A percentile compares a stretch with the other conserved stretches of the same genome.
These are phyloP conservation scores for Holacanthus passer DNA, from an alignment of 2,113 vertebrate species.

Conservation along the genomic window DNA sequence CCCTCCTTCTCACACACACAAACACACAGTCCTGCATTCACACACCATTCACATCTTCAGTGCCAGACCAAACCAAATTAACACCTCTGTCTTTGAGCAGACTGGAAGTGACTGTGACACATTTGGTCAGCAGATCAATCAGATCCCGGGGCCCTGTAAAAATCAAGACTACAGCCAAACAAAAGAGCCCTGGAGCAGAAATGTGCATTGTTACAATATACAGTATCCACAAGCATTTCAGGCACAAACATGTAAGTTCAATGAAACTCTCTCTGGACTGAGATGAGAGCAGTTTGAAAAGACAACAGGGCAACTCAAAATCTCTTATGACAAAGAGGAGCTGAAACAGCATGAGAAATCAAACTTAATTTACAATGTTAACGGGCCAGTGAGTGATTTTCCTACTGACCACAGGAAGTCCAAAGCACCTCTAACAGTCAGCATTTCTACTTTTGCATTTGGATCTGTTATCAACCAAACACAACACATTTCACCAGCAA, in stretches of 20 bases:
- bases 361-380: background rate
- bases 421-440: background rate
- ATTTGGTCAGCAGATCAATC: slow-evolving; percentile 66
- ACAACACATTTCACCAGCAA: background rate
- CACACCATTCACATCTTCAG: slow-evolving; percentile 55
- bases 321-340: background rate
- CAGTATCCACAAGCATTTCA: slow-evolving; percentile 5
- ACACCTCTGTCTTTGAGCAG: slow-evolving; percentile 65
- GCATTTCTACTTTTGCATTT: background rate
- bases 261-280: background rate
- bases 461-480: background rate
- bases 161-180: slow-evolving; percentile 31
- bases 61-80: slow-evolving; percentile 73
- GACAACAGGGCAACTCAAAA: background rate
- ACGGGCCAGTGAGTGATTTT: background rate
- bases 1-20: background rate
- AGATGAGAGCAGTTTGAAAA: background rate
- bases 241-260: background rate
- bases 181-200: slow-evolving; percentile 38
- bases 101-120: slow-evolving; percentile 57
- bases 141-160: slow-evolving; percentile 21
- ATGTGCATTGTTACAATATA: slow-evolving; percentile 1
- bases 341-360: background rate
- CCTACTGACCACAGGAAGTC: background rate
- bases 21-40: slow-evolving; percentile 37